Conservation (phyloP, 2,797 vertebrate genomes). For the Rhinophrynus dorsalis region DNA sequence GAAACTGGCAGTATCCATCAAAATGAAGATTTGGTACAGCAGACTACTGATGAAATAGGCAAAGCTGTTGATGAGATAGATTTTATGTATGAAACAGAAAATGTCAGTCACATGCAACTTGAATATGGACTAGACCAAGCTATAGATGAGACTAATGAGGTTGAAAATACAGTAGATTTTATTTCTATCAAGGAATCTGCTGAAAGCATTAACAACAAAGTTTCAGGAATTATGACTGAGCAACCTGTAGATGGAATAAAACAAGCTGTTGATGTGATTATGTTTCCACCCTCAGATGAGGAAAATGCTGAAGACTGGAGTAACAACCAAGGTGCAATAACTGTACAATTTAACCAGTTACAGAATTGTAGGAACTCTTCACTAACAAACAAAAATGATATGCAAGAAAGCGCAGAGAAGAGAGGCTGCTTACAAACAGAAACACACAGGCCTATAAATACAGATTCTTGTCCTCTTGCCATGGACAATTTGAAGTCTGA, state of each 20-base stretch:
- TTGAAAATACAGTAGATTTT: background rate
- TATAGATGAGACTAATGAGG: background rate
- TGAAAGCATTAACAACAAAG: background rate
- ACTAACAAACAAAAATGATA: background rate
- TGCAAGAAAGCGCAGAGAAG: background rate
- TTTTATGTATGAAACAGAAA: background rate
- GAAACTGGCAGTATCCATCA: background rate
- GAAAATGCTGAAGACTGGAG: background rate
- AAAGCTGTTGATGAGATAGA: background rate
- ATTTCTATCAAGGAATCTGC: background rate
- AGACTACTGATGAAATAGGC: background rate
- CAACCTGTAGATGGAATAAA: background rate
- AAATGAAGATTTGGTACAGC: background rate
- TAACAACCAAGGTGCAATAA: background rate
- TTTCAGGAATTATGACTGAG: too few relatives aligned
- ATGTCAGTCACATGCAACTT: too few relatives aligned
- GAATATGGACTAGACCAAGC: background rate
- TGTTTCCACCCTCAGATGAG: background rate
- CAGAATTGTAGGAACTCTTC: background rate
- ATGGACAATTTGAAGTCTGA: too few relatives aligned
- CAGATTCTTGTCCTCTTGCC: too few relatives aligned
- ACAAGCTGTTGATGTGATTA: background rate
- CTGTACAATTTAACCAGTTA: background rate
- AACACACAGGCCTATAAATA: background rate
- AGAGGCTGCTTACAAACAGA: background rate